A percentile compares a stretch with the other conserved stretches of the same genome.
Evolutionary conservation across 2,888 invertebrate species (phyloP).

Genomic region (Caenorhabditis zanzibari): DNA sequence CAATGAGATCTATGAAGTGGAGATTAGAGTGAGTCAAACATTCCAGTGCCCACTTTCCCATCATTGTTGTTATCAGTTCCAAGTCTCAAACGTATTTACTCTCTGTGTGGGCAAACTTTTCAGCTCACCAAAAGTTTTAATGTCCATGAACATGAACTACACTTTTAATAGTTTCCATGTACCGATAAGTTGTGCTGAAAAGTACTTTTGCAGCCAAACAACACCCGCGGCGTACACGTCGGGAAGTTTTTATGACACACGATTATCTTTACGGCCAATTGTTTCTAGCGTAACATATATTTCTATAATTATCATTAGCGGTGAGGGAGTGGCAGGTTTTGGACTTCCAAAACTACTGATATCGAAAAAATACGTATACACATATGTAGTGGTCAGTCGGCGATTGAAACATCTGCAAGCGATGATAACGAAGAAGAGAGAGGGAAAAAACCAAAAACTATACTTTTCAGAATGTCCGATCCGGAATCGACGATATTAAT

Average conservation of each 20-base stretch:
- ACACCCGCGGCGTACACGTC: not conserved
- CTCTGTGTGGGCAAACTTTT: slow-evolving; percentile 32
- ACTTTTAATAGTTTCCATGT: slow-evolving; percentile 32
- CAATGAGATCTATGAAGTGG: slow-evolving; percentile 45
- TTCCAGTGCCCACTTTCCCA: not conserved
- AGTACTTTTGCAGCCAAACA: slow-evolving; percentile 4
- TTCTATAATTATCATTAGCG: slow-evolving; percentile 54
- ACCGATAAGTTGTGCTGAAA: slow-evolving; percentile 37
- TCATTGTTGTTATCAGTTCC: slow-evolving; percentile 22
- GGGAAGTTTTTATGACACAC: slow-evolving; percentile 36
- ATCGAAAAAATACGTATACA: slow-evolving; percentile 11
- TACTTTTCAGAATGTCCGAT: slow-evolving; percentile 50
- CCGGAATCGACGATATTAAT: slow-evolving; percentile 30
- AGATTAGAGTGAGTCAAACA: slow-evolving; percentile 43
- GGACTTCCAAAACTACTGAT: slow-evolving; percentile 31
- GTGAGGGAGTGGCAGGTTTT: slow-evolving; percentile 32
- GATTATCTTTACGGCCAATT: slow-evolving; percentile 51
- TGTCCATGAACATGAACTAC: slow-evolving; percentile 37
- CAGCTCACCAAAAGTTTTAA: not conserved
- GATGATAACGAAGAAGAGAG: not conserved
- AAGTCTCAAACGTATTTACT: slow-evolving; percentile 34
- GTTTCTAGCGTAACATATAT: slow-evolving; percentile 22
- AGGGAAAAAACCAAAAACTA: not conserved
- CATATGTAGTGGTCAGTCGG: slow-evolving; percentile 38
- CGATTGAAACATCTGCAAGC: not conserved